Percentiles rank a stretch among this genome's conserved stretches.
Conservation (phyloP, 2,888 invertebrate genomes). For the Ceramica pisi region DNA sequence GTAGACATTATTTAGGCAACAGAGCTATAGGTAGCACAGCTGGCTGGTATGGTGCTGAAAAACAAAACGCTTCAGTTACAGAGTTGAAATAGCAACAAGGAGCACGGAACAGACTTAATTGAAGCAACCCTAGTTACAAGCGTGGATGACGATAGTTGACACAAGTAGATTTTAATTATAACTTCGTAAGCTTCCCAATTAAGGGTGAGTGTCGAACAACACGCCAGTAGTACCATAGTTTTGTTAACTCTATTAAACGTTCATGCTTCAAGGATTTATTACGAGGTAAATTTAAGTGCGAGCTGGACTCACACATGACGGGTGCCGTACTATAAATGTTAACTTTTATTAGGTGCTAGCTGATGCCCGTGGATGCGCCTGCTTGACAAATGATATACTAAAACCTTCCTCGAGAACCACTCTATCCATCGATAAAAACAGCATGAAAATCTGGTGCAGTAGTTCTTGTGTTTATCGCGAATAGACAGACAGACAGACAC, state of each 20-base stretch:
- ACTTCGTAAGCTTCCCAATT: constrained; percentile 55
- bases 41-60: too few species aligned
- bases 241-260: constrained; percentile 22
- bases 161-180: constrained; percentile 56
- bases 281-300: constrained; percentile 13
- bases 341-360: too few species aligned
- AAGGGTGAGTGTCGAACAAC: constrained; percentile 38
- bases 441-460: too few species aligned
- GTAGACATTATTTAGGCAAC: not conserved
- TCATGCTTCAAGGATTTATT: constrained; percentile 16
- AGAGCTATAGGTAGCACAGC: too few species aligned
- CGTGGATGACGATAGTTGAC: constrained; percentile 34
- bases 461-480: too few species aligned
- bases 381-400: too few species aligned
- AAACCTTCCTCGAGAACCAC: too few species aligned
- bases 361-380: too few species aligned
- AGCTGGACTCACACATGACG: too few species aligned
- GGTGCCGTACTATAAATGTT: too few species aligned
- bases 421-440: too few species aligned
- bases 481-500: too few species aligned
- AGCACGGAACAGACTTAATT: constrained; percentile 1
- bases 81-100: constrained; percentile 17
- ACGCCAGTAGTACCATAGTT: constrained; percentile 43
- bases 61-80: not conserved
- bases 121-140: constrained; percentile 7